Evolutionary conservation across 2,113 vertebrate genomes (phyloP).

Genomic region (Laterallus jamaicensis): DNA sequence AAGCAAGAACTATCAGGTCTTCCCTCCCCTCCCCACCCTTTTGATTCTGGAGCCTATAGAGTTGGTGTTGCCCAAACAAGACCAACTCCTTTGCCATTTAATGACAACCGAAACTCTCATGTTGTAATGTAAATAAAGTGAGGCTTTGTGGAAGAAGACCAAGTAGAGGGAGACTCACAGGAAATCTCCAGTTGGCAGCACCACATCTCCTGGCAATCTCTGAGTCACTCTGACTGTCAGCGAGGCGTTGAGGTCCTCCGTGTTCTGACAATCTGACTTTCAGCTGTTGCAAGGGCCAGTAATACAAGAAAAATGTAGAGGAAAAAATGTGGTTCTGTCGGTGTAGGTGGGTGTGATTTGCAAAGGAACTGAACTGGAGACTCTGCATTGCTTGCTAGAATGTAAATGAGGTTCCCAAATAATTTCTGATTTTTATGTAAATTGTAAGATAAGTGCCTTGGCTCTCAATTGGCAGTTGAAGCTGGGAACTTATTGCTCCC

Average conservation of each 20-base stretch:
- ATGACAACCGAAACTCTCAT: neutral
- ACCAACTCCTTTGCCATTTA: neutral
- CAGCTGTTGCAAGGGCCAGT: neutral
- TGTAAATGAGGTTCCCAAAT: neutral
- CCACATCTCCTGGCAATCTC: neutral
- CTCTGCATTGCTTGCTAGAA: neutral
- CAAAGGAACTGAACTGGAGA: neutral
- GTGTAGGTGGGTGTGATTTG: neutral
- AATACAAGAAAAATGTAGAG: neutral
- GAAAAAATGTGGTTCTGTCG: neutral
- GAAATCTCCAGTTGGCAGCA: neutral
- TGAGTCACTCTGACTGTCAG: neutral
- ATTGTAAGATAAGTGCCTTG: neutral
- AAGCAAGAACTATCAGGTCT: neutral
- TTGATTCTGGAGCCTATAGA: neutral
- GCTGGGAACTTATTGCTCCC: neutral
- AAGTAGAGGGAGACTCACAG: neutral
- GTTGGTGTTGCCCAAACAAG: neutral
- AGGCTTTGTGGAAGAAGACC: neutral
- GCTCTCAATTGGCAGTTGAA: neutral
- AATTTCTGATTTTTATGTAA: neutral
- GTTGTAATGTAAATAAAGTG: neutral
- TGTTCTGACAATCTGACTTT: neutral
- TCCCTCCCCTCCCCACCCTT: neutral
- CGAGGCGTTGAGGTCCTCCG: neutral